A percentile compares a stretch with the other conserved stretches of the same genome.
Evolutionary conservation across 2,888 invertebrate species (phyloP).

Genomic region (Diaperis boleti): DNA sequence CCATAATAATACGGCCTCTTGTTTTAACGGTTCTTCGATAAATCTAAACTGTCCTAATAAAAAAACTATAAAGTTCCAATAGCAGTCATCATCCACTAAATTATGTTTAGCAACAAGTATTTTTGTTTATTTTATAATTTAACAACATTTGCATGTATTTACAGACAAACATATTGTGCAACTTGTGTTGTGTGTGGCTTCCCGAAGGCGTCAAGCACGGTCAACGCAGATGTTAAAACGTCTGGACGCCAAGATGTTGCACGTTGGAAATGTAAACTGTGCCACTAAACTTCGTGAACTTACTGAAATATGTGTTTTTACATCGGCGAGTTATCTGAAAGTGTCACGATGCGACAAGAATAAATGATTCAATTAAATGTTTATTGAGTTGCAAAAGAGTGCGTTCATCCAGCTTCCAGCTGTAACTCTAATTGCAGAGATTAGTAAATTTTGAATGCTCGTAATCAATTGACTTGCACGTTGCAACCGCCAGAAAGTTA

Average conservation of each 20-base stretch:
- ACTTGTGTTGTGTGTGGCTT: slow-evolving; percentile 40
- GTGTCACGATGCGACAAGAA: slow-evolving; percentile 9
- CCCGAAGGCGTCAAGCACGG: slow-evolving; percentile 41
- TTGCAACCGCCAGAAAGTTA: no score
- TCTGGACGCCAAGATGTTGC: slow-evolving; percentile 43
- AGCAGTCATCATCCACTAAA: slow-evolving; percentile 22
- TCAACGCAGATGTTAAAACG: slow-evolving; percentile 49
- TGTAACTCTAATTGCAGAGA: background rate
- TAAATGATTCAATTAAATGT: slow-evolving; percentile 21
- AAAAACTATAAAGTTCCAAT: slow-evolving; percentile 26
- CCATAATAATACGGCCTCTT: background rate
- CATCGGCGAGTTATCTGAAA: slow-evolving; percentile 15
- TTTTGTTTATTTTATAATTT: slow-evolving; percentile 24
- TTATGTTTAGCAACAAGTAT: slow-evolving; percentile 33
- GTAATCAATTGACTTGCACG: no score
- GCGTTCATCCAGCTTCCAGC: background rate
- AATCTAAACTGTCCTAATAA: slow-evolving; percentile 27
- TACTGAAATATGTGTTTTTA: slow-evolving; percentile 50
- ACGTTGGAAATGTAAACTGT: slow-evolving; percentile 52
- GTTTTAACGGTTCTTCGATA: background rate
- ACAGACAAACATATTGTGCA: slow-evolving; percentile 42
- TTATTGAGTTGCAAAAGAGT: background rate
- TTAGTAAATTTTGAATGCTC: background rate
- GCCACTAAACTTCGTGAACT: slow-evolving; percentile 60
- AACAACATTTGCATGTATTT: slow-evolving; percentile 25